Base-by-base conservation (phyloP, 1,140 invertebrate species). In the Sweltsa coloradensis region DNA sequence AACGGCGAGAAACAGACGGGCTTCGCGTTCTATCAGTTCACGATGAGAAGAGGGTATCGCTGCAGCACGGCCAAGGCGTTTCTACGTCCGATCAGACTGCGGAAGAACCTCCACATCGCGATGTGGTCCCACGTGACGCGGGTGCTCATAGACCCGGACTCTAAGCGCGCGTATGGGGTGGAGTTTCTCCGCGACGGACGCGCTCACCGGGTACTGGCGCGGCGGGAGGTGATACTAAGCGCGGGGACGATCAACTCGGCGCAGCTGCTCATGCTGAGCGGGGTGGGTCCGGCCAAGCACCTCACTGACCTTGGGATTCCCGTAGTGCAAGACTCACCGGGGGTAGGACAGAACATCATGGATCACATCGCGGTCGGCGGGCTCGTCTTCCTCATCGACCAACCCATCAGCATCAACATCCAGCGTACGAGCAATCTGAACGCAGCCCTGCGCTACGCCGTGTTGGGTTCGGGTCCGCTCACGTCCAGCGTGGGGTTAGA, bases 281-380 rank as follows among this genome's bases (percentile, higher is more conserved):
- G 91, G 0, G 75, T 94, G 18, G 90, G 90, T 0, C 88, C 88
- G 0, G 70, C 66, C 1, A 78, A 86, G 34, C 84, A 94, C 55
- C 65, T 97, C 1, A 57, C 75, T 47, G 74, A 83, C 44, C 73
- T 87, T 34, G 77, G 75, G 2, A 89, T 91, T 47, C 80, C 81
- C 0, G 71, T 86, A 0, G 51, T 89, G 2, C 75, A 77, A 0
- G 76, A 90, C 58, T n/a, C n/a, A n/a, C 59, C 87, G 1, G 79
- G 80, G 57, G 54, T 54, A 14, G 61, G 61, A 11, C 34, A 59
- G 27, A 89, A 90, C 57, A 66, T 91, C 18, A 86, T 90, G 60
- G 85, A 89, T 53, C 85, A 89, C 58, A 82, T 89, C 0, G 87
- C 86, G 0, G 61, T 88, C 1, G 86, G 86, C 3, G 87, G 87